phyloP scores from a whole-genome alignment of 2,113 vertebrate genomes.

The Bujurquina vittata region DNA sequence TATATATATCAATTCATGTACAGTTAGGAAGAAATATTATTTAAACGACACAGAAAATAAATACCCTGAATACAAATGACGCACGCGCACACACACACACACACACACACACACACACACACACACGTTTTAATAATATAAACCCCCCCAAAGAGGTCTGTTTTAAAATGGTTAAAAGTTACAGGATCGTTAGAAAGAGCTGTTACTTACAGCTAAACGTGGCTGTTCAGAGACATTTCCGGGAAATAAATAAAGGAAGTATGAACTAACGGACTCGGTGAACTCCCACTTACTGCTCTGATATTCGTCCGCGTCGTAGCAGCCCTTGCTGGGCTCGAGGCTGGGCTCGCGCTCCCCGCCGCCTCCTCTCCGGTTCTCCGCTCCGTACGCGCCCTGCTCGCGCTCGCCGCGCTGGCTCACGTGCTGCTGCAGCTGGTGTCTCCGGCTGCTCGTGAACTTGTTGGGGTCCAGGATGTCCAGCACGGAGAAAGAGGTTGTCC shows the following conservation, averaged over 20 bases:
- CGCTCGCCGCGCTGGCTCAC: constrained; percentile 74
- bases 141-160: not conserved
- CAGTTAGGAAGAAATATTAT: not conserved
- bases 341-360: constrained; percentile 49
- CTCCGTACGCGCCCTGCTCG: constrained; percentile 63
- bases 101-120: not conserved
- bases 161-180: not conserved
- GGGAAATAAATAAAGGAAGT: not conserved
- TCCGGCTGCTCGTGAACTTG: constrained; percentile 90
- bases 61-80: not conserved
- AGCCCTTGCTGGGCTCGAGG: constrained; percentile 50
- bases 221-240: not conserved
- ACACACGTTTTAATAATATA: not conserved
- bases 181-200: not conserved
- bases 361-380: constrained; percentile 65
- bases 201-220: not conserved
- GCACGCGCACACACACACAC: not conserved
- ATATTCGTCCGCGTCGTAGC: constrained; percentile 77
- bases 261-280: fast-evolving
- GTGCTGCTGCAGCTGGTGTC: constrained; percentile 46
- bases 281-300: constrained; percentile 70
- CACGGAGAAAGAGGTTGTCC: constrained; percentile 96
- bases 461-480: constrained; percentile 97
- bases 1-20: not conserved
- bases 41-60: not conserved